A percentile compares a stretch with the other conserved stretches of the same genome.
These are phyloP conservation scores for Drosophila diplacantha DNA, from an alignment of 2,888 invertebrate species.

Conservation along the genomic window DNA sequence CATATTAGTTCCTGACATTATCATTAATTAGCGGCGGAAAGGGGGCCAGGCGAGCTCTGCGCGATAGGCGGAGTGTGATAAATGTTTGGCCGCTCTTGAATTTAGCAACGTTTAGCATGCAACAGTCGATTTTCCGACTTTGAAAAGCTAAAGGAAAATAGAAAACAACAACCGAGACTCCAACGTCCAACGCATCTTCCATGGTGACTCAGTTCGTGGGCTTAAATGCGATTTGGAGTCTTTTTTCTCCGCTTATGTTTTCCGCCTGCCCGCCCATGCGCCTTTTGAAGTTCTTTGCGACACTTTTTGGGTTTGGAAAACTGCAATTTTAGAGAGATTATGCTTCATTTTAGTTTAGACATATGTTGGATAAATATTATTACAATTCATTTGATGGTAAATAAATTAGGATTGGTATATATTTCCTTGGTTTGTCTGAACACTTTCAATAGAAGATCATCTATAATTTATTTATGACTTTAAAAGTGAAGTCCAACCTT, in stretches of 20 bases:
- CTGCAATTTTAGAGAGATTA: background rate
- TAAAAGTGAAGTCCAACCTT: background rate
- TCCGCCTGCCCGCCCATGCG: conserved; percentile 58
- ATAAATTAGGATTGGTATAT: background rate
- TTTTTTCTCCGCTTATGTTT: conserved; percentile 40
- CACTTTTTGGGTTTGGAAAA: conserved; percentile 3
- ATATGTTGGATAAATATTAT: background rate
- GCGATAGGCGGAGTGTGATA: conserved; percentile 42
- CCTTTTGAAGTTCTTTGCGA: conserved; percentile 41
- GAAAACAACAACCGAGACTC: conserved; percentile 3
- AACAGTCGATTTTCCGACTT: conserved; percentile 45
- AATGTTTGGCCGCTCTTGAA: conserved; percentile 39
- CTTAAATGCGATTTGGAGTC: conserved; percentile 13
- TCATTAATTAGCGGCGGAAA: conserved; percentile 44
- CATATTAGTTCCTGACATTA: conserved; percentile 45
- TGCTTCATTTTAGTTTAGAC: background rate
- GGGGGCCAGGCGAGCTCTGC: conserved; percentile 8
- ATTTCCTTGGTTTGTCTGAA: background rate
- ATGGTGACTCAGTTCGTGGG: conserved; percentile 54
- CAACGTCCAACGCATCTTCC: conserved; percentile 59
- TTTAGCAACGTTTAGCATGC: conserved; percentile 63
- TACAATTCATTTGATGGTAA: background rate
- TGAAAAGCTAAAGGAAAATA: background rate
- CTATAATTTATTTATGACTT: background rate
- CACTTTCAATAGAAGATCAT: background rate